Evolutionary conservation across 2,797 vertebrate species (phyloP).

Genomic region (Pipistrellus nathusii): DNA sequence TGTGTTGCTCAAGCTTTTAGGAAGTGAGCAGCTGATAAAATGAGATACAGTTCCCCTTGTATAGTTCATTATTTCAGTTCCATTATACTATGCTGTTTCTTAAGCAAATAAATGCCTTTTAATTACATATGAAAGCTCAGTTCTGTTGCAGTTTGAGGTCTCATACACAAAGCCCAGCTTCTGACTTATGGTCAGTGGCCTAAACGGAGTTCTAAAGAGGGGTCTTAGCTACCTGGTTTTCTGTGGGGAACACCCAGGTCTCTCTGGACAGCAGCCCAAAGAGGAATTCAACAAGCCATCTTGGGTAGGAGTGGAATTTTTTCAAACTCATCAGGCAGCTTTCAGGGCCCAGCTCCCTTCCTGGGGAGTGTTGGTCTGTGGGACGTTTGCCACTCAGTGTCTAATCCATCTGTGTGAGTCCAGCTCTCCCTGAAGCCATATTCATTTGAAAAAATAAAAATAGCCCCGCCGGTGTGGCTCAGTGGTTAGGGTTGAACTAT

Average conservation of each 20-base stretch:
- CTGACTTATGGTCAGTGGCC: neutral
- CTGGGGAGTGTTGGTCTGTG: neutral
- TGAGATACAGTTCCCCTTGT: neutral
- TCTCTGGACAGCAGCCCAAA: neutral
- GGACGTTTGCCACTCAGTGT: neutral
- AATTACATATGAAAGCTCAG: neutral
- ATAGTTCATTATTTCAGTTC: neutral
- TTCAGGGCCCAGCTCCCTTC: neutral
- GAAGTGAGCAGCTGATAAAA: neutral
- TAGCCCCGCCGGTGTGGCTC: too few species aligned
- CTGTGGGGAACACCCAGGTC: slow-evolving; percentile 1
- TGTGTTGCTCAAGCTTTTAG: neutral
- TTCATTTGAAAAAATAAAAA: neutral
- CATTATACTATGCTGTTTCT: neutral
- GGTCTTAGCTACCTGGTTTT: neutral
- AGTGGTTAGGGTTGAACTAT: too few species aligned
- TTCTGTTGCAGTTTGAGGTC: neutral
- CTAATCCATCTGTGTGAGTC: neutral
- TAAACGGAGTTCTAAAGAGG: neutral
- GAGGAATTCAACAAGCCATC: neutral
- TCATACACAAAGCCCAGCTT: neutral
- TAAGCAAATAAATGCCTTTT: neutral
- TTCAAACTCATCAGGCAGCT: neutral
- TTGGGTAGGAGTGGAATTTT: neutral
- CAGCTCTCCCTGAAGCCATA: neutral